Evolutionary conservation across 1,140 invertebrate genomes (phyloP).

Genomic region (Sminthurinus signatus): DNA sequence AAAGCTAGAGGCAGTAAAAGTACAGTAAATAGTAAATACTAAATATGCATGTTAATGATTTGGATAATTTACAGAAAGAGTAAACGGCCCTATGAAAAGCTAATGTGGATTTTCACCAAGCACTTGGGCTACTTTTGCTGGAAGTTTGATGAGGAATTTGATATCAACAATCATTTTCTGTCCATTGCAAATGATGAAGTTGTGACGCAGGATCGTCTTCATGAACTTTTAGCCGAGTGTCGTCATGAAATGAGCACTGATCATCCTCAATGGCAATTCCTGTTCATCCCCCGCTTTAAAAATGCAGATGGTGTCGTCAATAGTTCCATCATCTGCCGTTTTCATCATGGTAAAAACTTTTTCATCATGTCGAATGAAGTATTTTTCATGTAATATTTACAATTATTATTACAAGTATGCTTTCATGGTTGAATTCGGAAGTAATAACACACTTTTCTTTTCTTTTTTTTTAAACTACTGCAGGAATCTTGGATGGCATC

Average conservation of each 20-base stretch:
- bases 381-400: too few relatives aligned
- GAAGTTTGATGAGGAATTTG: constrained; percentile 5
- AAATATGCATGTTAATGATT: neutral
- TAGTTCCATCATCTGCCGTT: neutral
- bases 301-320: neutral
- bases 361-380: too few relatives aligned
- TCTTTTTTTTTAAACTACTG: too few relatives aligned
- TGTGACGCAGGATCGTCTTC: neutral
- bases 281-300: neutral
- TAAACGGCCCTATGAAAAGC: constrained; percentile 15
- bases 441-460: too few relatives aligned
- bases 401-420: too few relatives aligned
- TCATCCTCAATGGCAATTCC: constrained; percentile 15
- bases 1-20: too few relatives aligned
- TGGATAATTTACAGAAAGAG: neutral
- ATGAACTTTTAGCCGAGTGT: neutral
- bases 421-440: too few relatives aligned
- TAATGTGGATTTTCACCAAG: constrained; percentile 6
- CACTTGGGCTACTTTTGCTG: constrained; percentile 3
- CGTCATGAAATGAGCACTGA: neutral
- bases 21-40: neutral
- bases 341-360: constrained; percentile 2
- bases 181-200: neutral
- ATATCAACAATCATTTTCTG: constrained; percentile 5
- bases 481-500: constrained; percentile 5